A percentile compares a stretch with the other conserved stretches of the same genome.
Conservation (phyloP, 2,797 vertebrate species). For the Delichon dasypus region DNA sequence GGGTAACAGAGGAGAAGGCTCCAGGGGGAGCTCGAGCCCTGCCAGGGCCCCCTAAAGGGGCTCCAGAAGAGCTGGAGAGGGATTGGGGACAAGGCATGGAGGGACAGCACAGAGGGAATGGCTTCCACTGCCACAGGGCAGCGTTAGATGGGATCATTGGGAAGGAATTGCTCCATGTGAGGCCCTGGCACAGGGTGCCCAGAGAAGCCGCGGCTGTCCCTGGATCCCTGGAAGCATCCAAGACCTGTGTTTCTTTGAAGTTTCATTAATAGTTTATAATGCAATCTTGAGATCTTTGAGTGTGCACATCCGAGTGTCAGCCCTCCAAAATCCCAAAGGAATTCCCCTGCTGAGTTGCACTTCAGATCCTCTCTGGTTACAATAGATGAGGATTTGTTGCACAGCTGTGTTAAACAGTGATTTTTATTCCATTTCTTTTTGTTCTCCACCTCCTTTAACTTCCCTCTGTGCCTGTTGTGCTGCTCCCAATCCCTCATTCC, state of each 20-base stretch:
- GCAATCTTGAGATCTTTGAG: fast-evolving
- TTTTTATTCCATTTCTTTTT: neutral
- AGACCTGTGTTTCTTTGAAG: neutral
- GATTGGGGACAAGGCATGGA: neutral
- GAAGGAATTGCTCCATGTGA: fast-evolving
- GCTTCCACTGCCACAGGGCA: neutral
- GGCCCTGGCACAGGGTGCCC: neutral
- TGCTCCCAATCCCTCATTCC: neutral
- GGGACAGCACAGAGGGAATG: neutral
- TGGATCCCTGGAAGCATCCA: neutral
- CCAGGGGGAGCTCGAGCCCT: neutral
- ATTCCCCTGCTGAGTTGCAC: neutral
- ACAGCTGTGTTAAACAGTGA: neutral
- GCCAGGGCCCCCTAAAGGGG: fast-evolving
- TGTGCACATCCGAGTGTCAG: neutral
- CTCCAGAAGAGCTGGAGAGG: neutral
- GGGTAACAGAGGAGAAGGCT: neutral
- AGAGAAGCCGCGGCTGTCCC: neutral
- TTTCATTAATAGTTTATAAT: neutral
- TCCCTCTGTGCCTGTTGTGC: neutral
- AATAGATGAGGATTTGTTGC: neutral
- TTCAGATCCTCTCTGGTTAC: neutral
- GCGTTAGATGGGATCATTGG: fast-evolving
- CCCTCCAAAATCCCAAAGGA: neutral
- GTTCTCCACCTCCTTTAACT: neutral